Evolutionary conservation across 1,140 invertebrate genomes (phyloP).

Genomic region (Orussus abietinus): DNA sequence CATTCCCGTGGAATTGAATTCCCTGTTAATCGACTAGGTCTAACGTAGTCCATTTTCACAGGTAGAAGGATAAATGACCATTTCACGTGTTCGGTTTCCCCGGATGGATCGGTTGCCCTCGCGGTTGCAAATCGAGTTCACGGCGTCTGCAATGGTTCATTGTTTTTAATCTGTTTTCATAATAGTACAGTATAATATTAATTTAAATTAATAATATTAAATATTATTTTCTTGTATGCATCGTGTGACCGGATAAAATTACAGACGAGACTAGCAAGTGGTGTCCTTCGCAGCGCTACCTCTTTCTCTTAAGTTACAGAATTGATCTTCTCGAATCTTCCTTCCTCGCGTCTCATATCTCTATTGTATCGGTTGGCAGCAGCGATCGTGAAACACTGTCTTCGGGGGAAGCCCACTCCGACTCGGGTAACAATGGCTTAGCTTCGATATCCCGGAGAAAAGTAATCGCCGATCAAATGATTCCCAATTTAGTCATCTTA

Average conservation of each 20-base stretch:
- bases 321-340: conserved; percentile 4
- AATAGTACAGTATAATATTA: conserved; percentile 50
- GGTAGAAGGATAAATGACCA: too few relatives aligned
- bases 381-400: conserved; percentile 29
- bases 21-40: too few relatives aligned
- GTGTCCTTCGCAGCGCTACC: conserved; percentile 45
- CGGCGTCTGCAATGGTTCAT: conserved; percentile 37
- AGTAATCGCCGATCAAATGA: conserved; percentile 26
- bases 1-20: too few relatives aligned
- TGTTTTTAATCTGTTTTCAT: conserved; percentile 48
- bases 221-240: conserved; percentile 49
- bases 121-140: too few relatives aligned
- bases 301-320: conserved; percentile 12
- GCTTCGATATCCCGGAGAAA: conserved; percentile 14
- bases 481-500: conserved; percentile 38
- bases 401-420: conserved; percentile 37
- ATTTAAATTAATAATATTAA: conserved; percentile 52
- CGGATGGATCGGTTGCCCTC: too few relatives aligned
- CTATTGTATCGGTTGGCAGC: conserved; percentile 30
- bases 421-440: conserved; percentile 30
- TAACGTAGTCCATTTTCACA: too few relatives aligned
- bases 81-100: too few relatives aligned
- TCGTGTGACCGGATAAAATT: conserved; percentile 49
- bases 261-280: conserved; percentile 49
- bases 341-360: conserved; percentile 20